Base-by-base conservation (phyloP, 2,113 vertebrate species). In the Sebastes fasciatus region DNA sequence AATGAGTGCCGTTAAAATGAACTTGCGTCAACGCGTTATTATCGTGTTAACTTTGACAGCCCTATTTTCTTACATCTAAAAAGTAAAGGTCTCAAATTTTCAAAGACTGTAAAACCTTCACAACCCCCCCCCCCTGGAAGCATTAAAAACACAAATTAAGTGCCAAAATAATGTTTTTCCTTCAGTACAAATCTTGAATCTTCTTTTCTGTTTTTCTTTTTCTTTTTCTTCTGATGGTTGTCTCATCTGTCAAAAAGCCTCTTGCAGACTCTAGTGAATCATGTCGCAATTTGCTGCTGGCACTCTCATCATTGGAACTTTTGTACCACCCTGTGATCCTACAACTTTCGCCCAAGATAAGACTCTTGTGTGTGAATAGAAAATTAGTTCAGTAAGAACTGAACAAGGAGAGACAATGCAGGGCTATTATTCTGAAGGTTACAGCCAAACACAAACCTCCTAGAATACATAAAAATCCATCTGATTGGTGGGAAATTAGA, bases 231-330 rank as follows among this genome's bases (percentile, higher is more conserved):
- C 51, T 58, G 76, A 63, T 67, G 57, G 45, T 84, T 82, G 82
- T 88, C 68, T 85, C 71, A 67, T 77, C 71, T 83, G 81, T 92
- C 79, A 87, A 79, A 85, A 82, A 84, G 58, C 71, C 72, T 74
- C 82, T 85, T 8, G 14, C 62, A 62, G 70, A 51, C 86, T 77
- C 83, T 68, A 78, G 66, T 77, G 84, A 88, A 80, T 93, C 83
- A 68, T 93, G 84, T 92, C 63, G 43, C 84, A 88, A 91, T 90
- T 92, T 91, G 82, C 88, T 89, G 64, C 85, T 74, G 90, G 87
- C 89, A 79, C 68, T 90, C 86, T 91, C 76, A 86, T 89, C 92
- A 88, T 91, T 91, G 89, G 87, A 91, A 91, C 88, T 91, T 89
- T 87, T 80, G 84, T 90, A 71, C 40, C 63, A 65, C 23, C 51